Conservation (phyloP, 35 echinoderm and acorn worm species). For the Diadema setosum region DNA sequence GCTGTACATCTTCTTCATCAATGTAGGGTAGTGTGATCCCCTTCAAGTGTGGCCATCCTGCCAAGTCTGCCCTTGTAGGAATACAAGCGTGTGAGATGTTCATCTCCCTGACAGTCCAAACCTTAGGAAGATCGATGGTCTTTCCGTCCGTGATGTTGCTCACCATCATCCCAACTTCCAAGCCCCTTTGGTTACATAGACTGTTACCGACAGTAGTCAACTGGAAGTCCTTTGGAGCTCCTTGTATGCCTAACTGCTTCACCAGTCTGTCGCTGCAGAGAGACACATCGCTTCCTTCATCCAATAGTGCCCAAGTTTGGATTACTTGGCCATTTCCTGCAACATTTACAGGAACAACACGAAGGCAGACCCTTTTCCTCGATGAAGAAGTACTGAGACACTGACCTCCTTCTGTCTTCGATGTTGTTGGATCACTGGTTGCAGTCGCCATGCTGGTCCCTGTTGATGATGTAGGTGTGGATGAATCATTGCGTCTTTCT, state of each 20-base stretch:
- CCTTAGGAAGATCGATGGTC: background rate
- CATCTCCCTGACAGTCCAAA: constrained; percentile 21
- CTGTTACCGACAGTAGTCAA: too few relatives aligned
- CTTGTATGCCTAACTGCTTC: background rate
- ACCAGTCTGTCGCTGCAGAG: background rate
- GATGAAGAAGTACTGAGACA: too few relatives aligned
- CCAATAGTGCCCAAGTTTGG: background rate
- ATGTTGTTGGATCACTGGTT: too few relatives aligned
- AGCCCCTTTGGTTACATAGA: too few relatives aligned
- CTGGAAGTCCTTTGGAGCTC: too few relatives aligned
- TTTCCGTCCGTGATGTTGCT: too few relatives aligned
- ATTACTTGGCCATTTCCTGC: background rate
- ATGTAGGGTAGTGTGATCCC: background rate
- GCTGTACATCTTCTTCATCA: background rate
- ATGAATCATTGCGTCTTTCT: background rate
- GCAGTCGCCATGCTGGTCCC: background rate
- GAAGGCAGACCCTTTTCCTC: too few relatives aligned
- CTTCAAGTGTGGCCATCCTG: constrained; percentile 12
- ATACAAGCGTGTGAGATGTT: background rate
- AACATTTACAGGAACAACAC: background rate
- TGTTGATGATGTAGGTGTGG: background rate
- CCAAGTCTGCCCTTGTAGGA: background rate
- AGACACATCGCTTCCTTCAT: constrained; percentile 42
- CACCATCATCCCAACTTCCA: too few relatives aligned
- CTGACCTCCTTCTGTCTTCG: too few relatives aligned